A percentile compares a stretch with the other conserved stretches of the same genome.
Evolutionary conservation across 2,113 vertebrate species (phyloP).

Genomic region (Poeciliopsis prolifica): DNA sequence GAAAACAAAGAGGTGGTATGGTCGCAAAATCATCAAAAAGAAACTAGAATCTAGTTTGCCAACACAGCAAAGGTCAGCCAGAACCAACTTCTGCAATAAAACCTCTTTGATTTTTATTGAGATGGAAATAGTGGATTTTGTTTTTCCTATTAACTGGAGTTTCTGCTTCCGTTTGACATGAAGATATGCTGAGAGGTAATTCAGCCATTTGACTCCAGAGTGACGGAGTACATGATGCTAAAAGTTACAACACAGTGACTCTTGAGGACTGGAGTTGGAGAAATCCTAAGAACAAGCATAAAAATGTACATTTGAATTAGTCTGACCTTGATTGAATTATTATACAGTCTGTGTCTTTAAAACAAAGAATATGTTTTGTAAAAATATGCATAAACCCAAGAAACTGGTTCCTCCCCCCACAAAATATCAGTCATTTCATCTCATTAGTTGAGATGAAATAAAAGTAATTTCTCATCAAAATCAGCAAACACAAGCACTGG

Average conservation of each 20-base stretch:
- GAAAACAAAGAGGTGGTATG: no score
- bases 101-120: background rate
- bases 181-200: background rate
- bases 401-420: background rate
- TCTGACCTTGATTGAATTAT: background rate
- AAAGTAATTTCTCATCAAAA: background rate
- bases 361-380: background rate
- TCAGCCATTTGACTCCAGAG: no score
- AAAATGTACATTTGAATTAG: background rate
- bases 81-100: background rate
- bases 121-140: background rate
- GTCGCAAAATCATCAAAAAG: background rate
- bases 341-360: background rate
- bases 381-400: background rate
- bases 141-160: background rate
- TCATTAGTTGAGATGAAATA: background rate
- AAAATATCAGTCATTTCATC: background rate
- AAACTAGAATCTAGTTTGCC: background rate
- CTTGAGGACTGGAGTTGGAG: no score
- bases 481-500: background rate
- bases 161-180: background rate
- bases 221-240: no score
- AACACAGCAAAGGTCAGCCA: background rate
- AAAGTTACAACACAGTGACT: no score
- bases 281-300: background rate